Evolutionary conservation across 1,140 invertebrate genomes (phyloP).

Genomic region (Tetramorium simillimum): DNA sequence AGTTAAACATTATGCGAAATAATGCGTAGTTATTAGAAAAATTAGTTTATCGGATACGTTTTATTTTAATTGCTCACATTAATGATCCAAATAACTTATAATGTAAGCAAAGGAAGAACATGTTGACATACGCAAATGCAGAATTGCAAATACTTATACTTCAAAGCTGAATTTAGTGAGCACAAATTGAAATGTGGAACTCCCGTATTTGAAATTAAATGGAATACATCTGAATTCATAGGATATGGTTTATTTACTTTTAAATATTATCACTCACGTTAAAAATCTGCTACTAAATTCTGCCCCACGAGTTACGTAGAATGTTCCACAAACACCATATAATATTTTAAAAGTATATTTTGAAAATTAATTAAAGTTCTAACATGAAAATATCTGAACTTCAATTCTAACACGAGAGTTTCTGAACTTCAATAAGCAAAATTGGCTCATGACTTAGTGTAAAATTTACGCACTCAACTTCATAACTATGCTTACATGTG

Average conservation of each 20-base stretch:
- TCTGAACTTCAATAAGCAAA: background rate
- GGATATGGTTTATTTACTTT: background rate
- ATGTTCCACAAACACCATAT: background rate
- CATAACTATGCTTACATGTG: background rate
- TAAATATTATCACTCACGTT: background rate
- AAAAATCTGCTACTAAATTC: background rate
- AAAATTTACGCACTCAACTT: background rate
- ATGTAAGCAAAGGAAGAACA: background rate
- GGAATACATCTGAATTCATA: background rate
- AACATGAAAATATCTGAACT: background rate
- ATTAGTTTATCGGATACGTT: background rate
- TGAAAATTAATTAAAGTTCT: background rate
- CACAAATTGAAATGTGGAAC: background rate
- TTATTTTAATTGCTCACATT: background rate
- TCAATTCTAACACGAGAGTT: background rate
- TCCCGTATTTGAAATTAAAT: background rate
- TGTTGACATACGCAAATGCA: background rate
- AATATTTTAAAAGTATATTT: background rate
- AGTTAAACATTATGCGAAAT: background rate
- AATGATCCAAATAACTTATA: background rate
- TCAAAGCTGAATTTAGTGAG: conserved; percentile 29
- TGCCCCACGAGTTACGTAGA: background rate
- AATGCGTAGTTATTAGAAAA: background rate
- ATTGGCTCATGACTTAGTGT: background rate
- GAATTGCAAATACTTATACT: background rate